Evolutionary conservation across 2,797 vertebrate genomes (phyloP), one percentile per base, ranked within the genome.

Genomic region (Pipistrellus nathusii): DNA sequence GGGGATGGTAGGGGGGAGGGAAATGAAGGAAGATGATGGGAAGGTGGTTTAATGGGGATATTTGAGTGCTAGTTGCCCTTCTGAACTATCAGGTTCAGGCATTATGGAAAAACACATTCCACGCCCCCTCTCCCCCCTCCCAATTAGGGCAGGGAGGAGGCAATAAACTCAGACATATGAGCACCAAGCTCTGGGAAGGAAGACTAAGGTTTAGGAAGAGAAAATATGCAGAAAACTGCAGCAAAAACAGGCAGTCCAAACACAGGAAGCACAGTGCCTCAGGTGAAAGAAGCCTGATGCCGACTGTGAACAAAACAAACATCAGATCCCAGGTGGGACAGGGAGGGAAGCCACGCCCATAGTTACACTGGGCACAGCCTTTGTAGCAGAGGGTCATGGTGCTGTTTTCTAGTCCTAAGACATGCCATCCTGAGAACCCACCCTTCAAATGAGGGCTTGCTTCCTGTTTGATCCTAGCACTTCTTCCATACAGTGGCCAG

Each of bases 301-400:
- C 23, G 17, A 8, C 55, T 14, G 55, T 55, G 69, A 18, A 21
- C 41, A 68, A 30, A n/a, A 27, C 55, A 4, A 44, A 21, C 38
- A 21, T 62, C 18, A 87, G 15, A 30, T 14, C 0, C 1, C 57
- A 48, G 0, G 25, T 21, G 57, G 41, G 12, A 15, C 5, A 0
- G 35, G 17, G 18, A 25, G 38, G n/a, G 68, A 8, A 21, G 1
- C 4, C 17, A 2, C 0, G 15, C 27, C 27, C 2, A 1, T 2
- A 17, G 6, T 5, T 4, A 17, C 8, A 4, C 48, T 5, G 15
- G 9, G 12, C 27, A 8, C 9, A 30, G 20, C 7, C 3, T 35
- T 13, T 32, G 14, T 8, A 14, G 35, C 10, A 18, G 75, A 25
- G n/a, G 46, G n/a, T 2, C n/a, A 41, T 1, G 0, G 66, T 18